Conservation (phyloP, 2,113 vertebrate species). For the Hippocampus mohnikei region DNA sequence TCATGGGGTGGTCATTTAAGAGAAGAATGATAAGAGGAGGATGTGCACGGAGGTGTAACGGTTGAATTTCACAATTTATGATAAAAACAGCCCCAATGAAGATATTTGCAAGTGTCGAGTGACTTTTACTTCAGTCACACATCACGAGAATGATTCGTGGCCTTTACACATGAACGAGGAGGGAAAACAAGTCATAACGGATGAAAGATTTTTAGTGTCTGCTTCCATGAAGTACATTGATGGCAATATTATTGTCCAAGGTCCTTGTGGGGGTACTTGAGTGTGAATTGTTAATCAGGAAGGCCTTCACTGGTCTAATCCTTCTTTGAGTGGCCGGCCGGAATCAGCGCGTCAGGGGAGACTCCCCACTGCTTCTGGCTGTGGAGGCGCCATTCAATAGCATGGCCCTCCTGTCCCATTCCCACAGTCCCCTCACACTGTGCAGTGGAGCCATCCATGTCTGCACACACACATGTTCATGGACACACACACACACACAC, state of each 20-base stretch:
- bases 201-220: conserved; percentile 50
- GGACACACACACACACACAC: conserved; percentile 25
- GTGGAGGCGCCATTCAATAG: conserved; percentile 87
- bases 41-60: not conserved
- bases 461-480: conserved; percentile 29
- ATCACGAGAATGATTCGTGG: conserved; percentile 21
- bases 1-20: conserved; percentile 61
- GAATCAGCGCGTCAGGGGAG: conserved; percentile 86
- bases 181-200: conserved; percentile 23
- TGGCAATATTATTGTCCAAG: conserved; percentile 91
- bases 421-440: conserved; percentile 90
- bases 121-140: conserved; percentile 15
- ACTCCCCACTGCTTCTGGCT: conserved; percentile 97
- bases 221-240: conserved; percentile 59
- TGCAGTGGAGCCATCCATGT: conserved; percentile 72
- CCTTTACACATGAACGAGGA: conserved; percentile 13
- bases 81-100: conserved; percentile 8
- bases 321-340: conserved; percentile 91
- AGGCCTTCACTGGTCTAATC: conserved; percentile 90
- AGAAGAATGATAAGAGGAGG: conserved; percentile 32
- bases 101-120: conserved; percentile 1
- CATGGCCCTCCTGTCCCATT: conserved; percentile 85
- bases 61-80: conserved; percentile 10
- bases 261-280: conserved; percentile 87
- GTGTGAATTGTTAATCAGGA: conserved; percentile 97